phyloP scores from a whole-genome alignment of 30 jellyfish, hydroid and myxozoan species.

The Catostylus mosaicus region DNA sequence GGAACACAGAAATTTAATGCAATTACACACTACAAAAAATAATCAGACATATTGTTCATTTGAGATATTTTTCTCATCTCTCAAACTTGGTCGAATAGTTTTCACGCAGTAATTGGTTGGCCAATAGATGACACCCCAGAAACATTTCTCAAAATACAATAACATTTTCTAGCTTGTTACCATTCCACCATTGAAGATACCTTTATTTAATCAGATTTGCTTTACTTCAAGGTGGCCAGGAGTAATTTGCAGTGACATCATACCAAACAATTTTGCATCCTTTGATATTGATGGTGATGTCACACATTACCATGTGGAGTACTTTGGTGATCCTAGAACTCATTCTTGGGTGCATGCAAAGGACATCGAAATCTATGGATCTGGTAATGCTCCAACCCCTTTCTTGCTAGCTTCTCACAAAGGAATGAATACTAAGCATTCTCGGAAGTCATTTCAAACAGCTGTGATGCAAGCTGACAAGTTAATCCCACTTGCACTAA shows the following conservation, averaged over 20 bases:
- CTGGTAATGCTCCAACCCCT: constrained; percentile 68
- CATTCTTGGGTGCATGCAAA: constrained; percentile 71
- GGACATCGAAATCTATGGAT: constrained; percentile 60
- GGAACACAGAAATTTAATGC: too few relatives aligned
- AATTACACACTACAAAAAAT: too few relatives aligned
- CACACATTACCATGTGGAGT: constrained; percentile 67
- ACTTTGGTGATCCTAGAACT: constrained; percentile 70
- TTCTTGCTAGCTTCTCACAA: constrained; percentile 12
- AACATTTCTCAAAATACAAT: too few relatives aligned
- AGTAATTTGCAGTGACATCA: constrained; percentile 56
- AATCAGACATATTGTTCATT: too few relatives aligned
- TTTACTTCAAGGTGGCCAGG: constrained; percentile 64
- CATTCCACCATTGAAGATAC: not conserved
- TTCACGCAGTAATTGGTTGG: too few relatives aligned
- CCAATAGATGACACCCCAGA: too few relatives aligned
- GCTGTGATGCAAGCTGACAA: constrained; percentile 58
- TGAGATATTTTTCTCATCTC: too few relatives aligned
- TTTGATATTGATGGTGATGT: constrained; percentile 56
- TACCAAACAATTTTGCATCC: constrained; percentile 23
- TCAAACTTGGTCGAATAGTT: too few relatives aligned
- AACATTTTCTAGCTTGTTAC: too few relatives aligned
- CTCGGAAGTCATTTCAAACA: constrained; percentile 52
- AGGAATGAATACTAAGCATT: constrained; percentile 12
- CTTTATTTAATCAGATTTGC: not conserved
- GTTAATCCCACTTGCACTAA: constrained; percentile 9